Evolutionary conservation across 1,140 invertebrate species (phyloP).

Genomic region (Drosophila oshimai): DNA sequence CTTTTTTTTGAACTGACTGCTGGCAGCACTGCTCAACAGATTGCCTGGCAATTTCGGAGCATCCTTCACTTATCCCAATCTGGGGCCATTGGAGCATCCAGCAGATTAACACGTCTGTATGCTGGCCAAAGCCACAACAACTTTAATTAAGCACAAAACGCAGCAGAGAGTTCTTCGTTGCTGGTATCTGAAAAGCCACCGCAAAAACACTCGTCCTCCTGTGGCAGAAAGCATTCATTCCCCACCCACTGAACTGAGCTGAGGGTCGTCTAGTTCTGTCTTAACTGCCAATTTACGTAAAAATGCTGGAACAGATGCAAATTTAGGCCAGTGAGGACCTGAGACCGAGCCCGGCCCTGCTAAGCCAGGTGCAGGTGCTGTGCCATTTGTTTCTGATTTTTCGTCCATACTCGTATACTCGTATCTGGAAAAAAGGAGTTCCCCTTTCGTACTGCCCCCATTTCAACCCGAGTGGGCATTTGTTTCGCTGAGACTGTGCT

Average conservation of each 20-base stretch:
- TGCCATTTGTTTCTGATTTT: slow-evolving; percentile 56
- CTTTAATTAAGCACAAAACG: slow-evolving; percentile 35
- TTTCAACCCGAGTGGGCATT: not conserved
- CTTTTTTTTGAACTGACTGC: too few relatives aligned
- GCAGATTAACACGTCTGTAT: slow-evolving; percentile 26
- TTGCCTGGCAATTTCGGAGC: slow-evolving; percentile 10
- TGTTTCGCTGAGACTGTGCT: slow-evolving; percentile 10
- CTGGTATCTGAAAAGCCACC: not conserved
- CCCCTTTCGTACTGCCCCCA: too few relatives aligned
- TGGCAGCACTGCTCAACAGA: slow-evolving; percentile 13
- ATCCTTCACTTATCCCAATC: slow-evolving; percentile 4
- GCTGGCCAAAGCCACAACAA: slow-evolving; percentile 21
- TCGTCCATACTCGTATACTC: slow-evolving; percentile 61
- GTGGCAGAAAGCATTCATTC: slow-evolving; percentile 5
- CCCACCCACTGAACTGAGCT: not conserved
- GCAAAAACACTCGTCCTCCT: not conserved
- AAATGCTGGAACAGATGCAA: slow-evolving; percentile 56
- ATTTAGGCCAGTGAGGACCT: slow-evolving; percentile 28
- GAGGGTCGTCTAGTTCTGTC: slow-evolving; percentile 29
- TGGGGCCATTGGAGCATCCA: slow-evolving; percentile 2
- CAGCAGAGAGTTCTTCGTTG: slow-evolving; percentile 7
- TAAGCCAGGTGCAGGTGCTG: slow-evolving; percentile 1
- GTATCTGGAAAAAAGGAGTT: slow-evolving; percentile 25
- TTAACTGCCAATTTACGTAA: slow-evolving; percentile 69
- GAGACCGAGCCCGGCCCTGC: not conserved